Evolutionary conservation across 2,113 vertebrate genomes (phyloP).

Genomic region (Zosterops borbonicus): DNA sequence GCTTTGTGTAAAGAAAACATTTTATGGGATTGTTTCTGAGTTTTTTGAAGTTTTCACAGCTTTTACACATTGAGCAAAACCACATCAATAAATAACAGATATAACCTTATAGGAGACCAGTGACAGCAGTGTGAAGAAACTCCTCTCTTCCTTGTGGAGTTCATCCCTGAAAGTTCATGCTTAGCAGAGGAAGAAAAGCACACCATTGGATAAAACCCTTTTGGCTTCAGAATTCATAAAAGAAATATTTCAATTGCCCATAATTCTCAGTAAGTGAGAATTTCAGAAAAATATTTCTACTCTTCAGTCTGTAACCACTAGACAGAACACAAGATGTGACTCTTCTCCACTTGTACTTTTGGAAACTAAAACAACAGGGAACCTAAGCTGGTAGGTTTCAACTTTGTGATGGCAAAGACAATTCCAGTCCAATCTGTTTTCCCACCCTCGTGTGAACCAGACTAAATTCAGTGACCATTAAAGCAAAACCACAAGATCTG

Average conservation of each 20-base stretch:
- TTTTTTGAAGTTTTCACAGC: neutral
- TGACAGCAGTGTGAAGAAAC: neutral
- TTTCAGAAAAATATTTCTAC: neutral
- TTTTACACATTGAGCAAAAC: neutral
- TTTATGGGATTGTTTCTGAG: neutral
- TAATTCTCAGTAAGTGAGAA: neutral
- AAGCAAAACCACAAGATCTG: neutral
- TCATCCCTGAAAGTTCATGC: neutral
- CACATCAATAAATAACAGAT: neutral
- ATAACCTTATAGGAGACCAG: neutral
- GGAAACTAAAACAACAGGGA: neutral
- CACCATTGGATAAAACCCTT: neutral
- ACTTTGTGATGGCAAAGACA: neutral
- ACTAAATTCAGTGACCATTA: neutral
- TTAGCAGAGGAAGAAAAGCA: neutral
- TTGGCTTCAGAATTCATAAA: neutral
- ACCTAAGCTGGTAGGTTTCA: neutral
- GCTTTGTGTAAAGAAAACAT: neutral
- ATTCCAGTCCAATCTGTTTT: neutral
- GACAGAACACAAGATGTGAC: neutral
- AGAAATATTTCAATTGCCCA: neutral
- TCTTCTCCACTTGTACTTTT: neutral
- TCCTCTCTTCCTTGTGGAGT: neutral
- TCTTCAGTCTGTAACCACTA: neutral
- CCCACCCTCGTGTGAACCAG: neutral